phyloP scores from a whole-genome alignment of 2,888 invertebrate genomes.

The Allolobophora icterica region DNA sequence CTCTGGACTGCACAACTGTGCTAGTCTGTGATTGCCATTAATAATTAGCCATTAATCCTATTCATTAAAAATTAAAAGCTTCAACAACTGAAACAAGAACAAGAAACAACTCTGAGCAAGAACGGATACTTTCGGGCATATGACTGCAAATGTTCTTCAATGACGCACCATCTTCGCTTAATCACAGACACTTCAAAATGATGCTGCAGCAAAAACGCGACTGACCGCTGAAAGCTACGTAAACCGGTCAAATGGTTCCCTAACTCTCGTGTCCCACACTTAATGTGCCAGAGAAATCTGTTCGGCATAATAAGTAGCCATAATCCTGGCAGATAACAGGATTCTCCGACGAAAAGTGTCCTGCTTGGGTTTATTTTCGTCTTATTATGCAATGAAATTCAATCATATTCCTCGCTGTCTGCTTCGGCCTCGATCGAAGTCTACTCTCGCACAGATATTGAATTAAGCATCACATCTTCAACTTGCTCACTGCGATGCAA shows the following conservation, averaged over 20 bases:
- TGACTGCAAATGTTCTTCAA: background rate
- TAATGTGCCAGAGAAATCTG: background rate
- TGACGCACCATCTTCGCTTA: background rate
- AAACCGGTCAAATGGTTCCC: background rate
- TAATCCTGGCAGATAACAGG: background rate
- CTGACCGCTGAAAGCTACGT: background rate
- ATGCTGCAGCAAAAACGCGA: background rate
- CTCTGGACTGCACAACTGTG: too few relatives aligned
- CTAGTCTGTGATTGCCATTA: too few relatives aligned
- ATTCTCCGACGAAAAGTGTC: background rate
- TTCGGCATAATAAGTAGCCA: constrained; percentile 17
- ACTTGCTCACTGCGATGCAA: background rate
- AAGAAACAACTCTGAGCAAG: background rate
- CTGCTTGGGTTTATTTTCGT: background rate
- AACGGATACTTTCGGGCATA: background rate
- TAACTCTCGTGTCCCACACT: background rate
- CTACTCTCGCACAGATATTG: background rate
- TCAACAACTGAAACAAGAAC: background rate
- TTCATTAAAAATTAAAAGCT: background rate
- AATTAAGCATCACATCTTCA: background rate
- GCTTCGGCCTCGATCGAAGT: background rate
- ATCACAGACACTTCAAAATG: background rate
- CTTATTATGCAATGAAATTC: background rate
- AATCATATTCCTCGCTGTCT: background rate
- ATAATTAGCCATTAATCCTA: background rate